Evolutionary conservation across 2,888 invertebrate species (phyloP).

Genomic region (Neoscelio sp.): DNA sequence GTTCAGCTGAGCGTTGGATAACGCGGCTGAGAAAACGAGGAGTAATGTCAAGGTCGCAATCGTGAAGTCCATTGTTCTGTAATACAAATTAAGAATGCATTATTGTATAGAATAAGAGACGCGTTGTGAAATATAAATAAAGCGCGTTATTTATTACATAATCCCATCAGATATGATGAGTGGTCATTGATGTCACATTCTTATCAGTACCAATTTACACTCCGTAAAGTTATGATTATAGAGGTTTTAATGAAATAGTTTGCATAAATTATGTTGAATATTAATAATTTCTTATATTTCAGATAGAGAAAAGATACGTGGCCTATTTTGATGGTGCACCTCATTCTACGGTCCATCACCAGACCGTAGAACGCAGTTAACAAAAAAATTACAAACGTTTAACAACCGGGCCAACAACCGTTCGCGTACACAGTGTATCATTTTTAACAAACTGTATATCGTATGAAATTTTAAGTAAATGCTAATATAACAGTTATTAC

Average conservation of each 20-base stretch:
- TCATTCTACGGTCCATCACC: constrained; percentile 54
- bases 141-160: constrained; percentile 34
- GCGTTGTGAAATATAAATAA: constrained; percentile 23
- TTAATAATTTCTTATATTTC: background rate
- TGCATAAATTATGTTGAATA: too few relatives aligned
- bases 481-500: constrained; percentile 21
- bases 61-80: constrained; percentile 62
- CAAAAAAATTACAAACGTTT: constrained; percentile 54
- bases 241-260: background rate
- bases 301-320: constrained; percentile 17
- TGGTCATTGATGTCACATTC: background rate
- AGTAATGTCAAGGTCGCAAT: constrained; percentile 60
- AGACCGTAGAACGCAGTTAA: constrained; percentile 55
- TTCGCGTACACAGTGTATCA: background rate
- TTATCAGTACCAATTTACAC: too few relatives aligned
- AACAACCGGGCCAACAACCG: constrained; percentile 39
- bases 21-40: constrained; percentile 48
- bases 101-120: constrained; percentile 34
- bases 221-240: background rate
- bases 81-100: constrained; percentile 52
- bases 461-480: constrained; percentile 6
- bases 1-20: constrained; percentile 75
- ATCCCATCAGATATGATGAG: too few relatives aligned
- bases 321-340: constrained; percentile 43
- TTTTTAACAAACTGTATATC: background rate